A percentile compares a stretch with the other conserved stretches of the same genome.
Evolutionary conservation across 92 coral and sea anemone genomes (phyloP).

Genomic region (Parazoanthus atlanticus): DNA sequence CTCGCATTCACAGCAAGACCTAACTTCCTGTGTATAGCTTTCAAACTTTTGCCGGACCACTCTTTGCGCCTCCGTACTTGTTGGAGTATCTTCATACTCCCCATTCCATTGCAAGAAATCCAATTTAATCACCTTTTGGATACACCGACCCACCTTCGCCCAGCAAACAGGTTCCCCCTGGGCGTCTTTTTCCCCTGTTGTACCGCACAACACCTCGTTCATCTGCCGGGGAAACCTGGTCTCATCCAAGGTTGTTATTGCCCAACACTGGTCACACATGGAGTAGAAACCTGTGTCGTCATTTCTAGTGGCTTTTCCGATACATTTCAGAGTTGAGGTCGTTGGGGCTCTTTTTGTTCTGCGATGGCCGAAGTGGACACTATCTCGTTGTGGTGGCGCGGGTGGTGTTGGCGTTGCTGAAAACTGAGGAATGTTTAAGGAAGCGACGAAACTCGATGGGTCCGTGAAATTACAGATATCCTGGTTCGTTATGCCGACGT

Average conservation of each 20-base stretch:
- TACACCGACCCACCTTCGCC: neutral
- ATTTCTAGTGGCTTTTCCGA: constrained; percentile 5
- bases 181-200: neutral
- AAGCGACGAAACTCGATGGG: constrained; percentile 13
- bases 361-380: neutral
- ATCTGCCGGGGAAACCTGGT: constrained; percentile 18
- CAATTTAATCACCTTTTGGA: constrained; percentile 10
- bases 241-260: neutral
- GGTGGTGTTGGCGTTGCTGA: neutral
- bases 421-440: neutral
- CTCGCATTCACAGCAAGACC: constrained; percentile 40
- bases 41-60: neutral
- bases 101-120: constrained; percentile 22
- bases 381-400: neutral
- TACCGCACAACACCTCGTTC: constrained; percentile 9
- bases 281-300: constrained; percentile 11
- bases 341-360: constrained; percentile 7
- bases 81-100: neutral
- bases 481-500: constrained; percentile 22
- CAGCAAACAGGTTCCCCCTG: constrained; percentile 1
- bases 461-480: constrained; percentile 29
- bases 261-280: constrained; percentile 41
- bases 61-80: neutral
- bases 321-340: neutral
- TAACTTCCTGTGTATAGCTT: constrained; percentile 10